Conservation (phyloP, 2,113 vertebrate genomes). For the Thunnus maccoyii region DNA sequence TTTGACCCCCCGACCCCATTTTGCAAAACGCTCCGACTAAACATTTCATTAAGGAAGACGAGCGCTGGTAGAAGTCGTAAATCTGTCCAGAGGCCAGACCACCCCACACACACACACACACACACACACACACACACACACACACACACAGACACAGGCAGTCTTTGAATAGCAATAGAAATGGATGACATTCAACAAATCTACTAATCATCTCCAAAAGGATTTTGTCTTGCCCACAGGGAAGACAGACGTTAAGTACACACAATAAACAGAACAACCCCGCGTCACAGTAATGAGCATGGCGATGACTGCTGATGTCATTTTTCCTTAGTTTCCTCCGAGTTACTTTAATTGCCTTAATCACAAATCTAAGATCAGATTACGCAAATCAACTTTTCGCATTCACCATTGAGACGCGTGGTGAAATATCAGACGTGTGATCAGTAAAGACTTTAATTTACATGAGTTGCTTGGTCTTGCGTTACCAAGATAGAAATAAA, state of each 20-base stretch:
- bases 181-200: slow-evolving; percentile 70
- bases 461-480: slow-evolving; percentile 40
- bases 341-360: slow-evolving; percentile 45
- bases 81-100: slow-evolving; percentile 75
- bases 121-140: slow-evolving; percentile 10
- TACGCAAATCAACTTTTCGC: slow-evolving; percentile 29
- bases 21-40: slow-evolving; percentile 75
- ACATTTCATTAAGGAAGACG: slow-evolving; percentile 81
- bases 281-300: slow-evolving; percentile 18
- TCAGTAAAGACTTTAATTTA: slow-evolving; percentile 30
- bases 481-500: slow-evolving; percentile 27
- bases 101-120: slow-evolving; percentile 53
- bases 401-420: slow-evolving; percentile 20
- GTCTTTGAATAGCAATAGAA: slow-evolving; percentile 55
- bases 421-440: slow-evolving; percentile 37
- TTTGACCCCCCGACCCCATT: slow-evolving; percentile 76
- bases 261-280: slow-evolving; percentile 5
- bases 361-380: slow-evolving; percentile 49
- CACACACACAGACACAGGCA: slow-evolving; percentile 27
- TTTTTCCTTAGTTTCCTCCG: slow-evolving; percentile 23
- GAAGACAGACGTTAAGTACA: slow-evolving; percentile 7
- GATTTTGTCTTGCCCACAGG: slow-evolving; percentile 56
- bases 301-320: slow-evolving; percentile 56
- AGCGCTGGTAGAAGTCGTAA: slow-evolving; percentile 66
- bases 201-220: slow-evolving; percentile 72